Evolutionary conservation across 2,797 vertebrate species (phyloP).

Genomic region (Amazonetta brasiliensis): DNA sequence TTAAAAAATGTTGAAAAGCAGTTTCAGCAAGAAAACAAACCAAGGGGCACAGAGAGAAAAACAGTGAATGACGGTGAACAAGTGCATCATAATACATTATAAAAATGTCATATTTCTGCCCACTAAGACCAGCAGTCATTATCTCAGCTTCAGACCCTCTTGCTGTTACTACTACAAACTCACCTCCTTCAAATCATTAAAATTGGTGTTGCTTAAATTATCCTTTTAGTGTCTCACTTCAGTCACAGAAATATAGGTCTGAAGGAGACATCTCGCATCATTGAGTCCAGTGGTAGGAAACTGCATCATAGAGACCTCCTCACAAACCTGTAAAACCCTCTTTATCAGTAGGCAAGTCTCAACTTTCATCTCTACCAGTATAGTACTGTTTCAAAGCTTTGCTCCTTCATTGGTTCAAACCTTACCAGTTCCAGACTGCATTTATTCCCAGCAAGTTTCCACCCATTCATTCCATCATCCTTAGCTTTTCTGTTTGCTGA

Average conservation of each 20-base stretch:
- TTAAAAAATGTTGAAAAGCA: neutral
- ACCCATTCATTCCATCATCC: neutral
- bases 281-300: neutral
- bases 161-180: neutral
- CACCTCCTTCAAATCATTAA: neutral
- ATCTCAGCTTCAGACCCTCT: neutral
- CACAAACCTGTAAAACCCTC: neutral
- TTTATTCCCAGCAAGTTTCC: neutral
- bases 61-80: neutral
- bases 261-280: neutral
- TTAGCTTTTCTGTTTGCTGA: neutral
- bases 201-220: neutral
- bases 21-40: neutral
- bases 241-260: neutral
- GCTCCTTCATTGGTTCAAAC: neutral
- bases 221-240: neutral
- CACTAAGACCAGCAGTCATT: neutral
- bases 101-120: neutral
- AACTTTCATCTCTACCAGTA: neutral
- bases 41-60: neutral
- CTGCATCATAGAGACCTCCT: accelerated
- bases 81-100: neutral
- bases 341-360: neutral
- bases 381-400: neutral
- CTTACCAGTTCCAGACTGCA: neutral